Percentiles rank a stretch among this genome's conserved stretches.
Conservation (phyloP, 37 sponge, comb jelly and placozoan genomes). For the Crambe crambe region DNA sequence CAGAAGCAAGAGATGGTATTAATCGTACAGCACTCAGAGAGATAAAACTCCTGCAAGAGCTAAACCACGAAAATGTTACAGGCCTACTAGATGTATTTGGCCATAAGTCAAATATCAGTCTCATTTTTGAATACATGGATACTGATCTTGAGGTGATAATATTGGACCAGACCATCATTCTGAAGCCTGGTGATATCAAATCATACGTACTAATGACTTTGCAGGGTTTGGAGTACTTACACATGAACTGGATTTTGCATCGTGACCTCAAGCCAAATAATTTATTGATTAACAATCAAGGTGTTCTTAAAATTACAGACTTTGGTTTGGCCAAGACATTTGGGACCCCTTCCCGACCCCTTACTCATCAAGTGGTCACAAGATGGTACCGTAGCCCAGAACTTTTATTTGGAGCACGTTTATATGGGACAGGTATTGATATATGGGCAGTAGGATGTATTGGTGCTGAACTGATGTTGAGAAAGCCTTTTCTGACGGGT, state of each 20-base stretch:
- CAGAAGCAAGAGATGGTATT: conserved; percentile 86
- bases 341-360: conserved; percentile 86
- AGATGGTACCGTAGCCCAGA: conserved; percentile 98
- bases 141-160: conserved; percentile 95
- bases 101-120: conserved; percentile 94
- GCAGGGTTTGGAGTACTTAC: conserved; percentile 95
- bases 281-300: conserved; percentile 79
- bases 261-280: conserved; percentile 98
- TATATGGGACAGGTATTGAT: conserved; percentile 96
- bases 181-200: conserved; percentile 85
- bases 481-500: conserved; percentile 92
- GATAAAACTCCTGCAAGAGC: conserved; percentile 89
- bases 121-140: conserved; percentile 97
- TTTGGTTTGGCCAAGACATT: conserved; percentile 97
- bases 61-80: conserved; percentile 47
- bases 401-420: conserved; percentile 92
- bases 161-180: conserved; percentile 75
- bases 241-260: conserved; percentile 93
- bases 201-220: conserved; percentile 94
- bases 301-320: conserved; percentile 95
- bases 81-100: conserved; percentile 91
- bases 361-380: conserved; percentile 97
- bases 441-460: conserved; percentile 99
- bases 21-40: conserved; percentile 98
- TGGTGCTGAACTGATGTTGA: conserved; percentile 86